phyloP scores from a whole-genome alignment of 2,113 vertebrate genomes.

The Leptobrachium leishanense region DNA sequence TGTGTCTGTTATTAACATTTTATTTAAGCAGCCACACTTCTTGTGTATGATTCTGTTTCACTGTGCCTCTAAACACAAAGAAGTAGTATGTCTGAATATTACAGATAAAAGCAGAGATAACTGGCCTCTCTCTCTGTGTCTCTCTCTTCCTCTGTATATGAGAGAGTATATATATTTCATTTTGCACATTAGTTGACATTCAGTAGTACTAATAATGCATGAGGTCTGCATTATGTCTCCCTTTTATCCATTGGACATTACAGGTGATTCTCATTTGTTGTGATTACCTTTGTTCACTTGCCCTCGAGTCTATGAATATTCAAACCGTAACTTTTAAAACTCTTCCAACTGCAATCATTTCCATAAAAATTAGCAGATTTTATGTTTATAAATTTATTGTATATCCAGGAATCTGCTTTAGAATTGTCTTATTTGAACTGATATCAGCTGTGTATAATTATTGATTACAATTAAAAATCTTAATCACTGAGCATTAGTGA shows the following conservation, averaged over 20 bases:
- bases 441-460: too few relatives aligned
- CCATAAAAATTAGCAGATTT: conserved; percentile 14
- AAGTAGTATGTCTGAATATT: conserved; percentile 36
- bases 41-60: conserved; percentile 21
- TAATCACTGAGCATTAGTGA: too few relatives aligned
- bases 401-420: background rate
- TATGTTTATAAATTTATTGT: conserved; percentile 1
- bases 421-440: background rate
- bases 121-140: background rate
- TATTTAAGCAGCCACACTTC: background rate
- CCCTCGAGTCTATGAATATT: background rate
- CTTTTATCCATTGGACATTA: conserved; percentile 14
- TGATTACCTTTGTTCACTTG: conserved; percentile 22
- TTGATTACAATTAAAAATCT: too few relatives aligned
- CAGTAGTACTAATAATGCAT: conserved; percentile 25
- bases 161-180: conserved; percentile 15
- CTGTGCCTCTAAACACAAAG: conserved; percentile 45
- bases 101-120: conserved; percentile 6
- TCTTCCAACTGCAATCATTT: conserved; percentile 5
- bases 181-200: conserved; percentile 28
- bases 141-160: too few relatives aligned
- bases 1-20: conserved; percentile 11
- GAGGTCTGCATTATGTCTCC: conserved; percentile 10
- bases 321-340: background rate
- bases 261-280: conserved; percentile 19